Conservation (phyloP, 2,113 vertebrate species). For the Forbesichthys papilliferus region DNA sequence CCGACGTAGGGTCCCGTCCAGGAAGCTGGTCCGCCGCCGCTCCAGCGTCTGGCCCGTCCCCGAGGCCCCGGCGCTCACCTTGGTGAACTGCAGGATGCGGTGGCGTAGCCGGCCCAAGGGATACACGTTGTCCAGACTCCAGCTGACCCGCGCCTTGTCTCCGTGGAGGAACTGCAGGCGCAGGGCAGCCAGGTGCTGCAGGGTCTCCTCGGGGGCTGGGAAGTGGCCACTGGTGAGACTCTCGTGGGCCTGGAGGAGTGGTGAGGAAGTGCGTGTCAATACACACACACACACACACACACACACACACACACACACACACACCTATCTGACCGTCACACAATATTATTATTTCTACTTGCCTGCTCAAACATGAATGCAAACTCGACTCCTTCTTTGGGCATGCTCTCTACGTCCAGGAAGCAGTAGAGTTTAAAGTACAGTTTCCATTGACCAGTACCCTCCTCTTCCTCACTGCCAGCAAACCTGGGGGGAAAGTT, state of each 20-base stretch:
- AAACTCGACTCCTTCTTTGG: slow-evolving; percentile 90
- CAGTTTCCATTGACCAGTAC: slow-evolving; percentile 85
- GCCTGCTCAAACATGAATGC: slow-evolving; percentile 98
- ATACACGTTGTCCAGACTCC: slow-evolving; percentile 85
- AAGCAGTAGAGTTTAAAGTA: slow-evolving; percentile 96
- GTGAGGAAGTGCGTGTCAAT: neutral
- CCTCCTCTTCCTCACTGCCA: slow-evolving; percentile 82
- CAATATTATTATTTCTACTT: slow-evolving; percentile 5
- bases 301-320: too few species aligned
- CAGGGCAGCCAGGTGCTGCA: slow-evolving; percentile 87
- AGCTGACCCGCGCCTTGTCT: slow-evolving; percentile 80
- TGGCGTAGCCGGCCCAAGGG: slow-evolving; percentile 85
- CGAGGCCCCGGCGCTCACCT: slow-evolving; percentile 69
- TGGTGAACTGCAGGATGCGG: slow-evolving; percentile 87
- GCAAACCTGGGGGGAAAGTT: slow-evolving; percentile 73
- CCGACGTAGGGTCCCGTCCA: slow-evolving; percentile 87
- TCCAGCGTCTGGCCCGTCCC: slow-evolving; percentile 80
- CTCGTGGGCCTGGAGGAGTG: slow-evolving; percentile 83
- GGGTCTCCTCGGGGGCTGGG: slow-evolving; percentile 87
- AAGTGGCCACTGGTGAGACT: slow-evolving; percentile 89
- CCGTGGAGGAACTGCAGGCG: slow-evolving; percentile 88
- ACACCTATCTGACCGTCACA: neutral
- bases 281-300: neutral
- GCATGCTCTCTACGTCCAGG: slow-evolving; percentile 90
- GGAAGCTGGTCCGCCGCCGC: slow-evolving; percentile 85